A percentile compares a stretch with the other conserved stretches of the same genome.
Conservation (phyloP, 2,113 vertebrate genomes). For the Hippocampus mohnikei region DNA sequence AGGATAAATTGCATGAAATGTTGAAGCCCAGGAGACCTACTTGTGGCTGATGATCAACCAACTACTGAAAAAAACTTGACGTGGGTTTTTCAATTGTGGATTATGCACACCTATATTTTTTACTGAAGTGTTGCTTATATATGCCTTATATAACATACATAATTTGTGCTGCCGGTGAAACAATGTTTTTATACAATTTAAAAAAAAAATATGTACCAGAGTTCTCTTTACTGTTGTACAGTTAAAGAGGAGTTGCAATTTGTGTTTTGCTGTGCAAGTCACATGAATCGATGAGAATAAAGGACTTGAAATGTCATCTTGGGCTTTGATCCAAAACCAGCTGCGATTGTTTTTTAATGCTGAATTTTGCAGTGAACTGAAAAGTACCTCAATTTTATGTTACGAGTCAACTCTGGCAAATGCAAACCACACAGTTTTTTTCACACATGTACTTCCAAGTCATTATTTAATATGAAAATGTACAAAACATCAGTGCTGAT, state of each 20-base stretch:
- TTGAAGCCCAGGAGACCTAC: constrained; percentile 18
- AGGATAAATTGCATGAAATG: constrained; percentile 19
- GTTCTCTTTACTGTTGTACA: constrained; percentile 44
- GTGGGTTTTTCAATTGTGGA: constrained; percentile 45
- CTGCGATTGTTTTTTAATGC: neutral
- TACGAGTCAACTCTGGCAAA: neutral
- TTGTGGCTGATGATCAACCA: constrained; percentile 31
- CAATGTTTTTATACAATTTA: constrained; percentile 47
- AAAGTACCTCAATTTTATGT: neutral
- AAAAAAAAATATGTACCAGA: constrained; percentile 42
- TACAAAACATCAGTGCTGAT: constrained; percentile 69
- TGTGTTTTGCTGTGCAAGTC: constrained; percentile 58
- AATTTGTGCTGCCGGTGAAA: constrained; percentile 48
- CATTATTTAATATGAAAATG: constrained; percentile 72
- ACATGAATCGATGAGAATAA: constrained; percentile 60
- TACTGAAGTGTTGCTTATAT: constrained; percentile 49
- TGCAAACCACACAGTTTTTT: neutral
- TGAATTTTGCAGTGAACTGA: neutral
- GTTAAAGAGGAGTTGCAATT: constrained; percentile 26
- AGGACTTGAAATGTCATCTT: constrained; percentile 13
- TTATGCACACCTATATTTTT: constrained; percentile 30
- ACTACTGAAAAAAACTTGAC: constrained; percentile 62
- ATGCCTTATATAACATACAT: constrained; percentile 10
- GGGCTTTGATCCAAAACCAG: too few relatives aligned
- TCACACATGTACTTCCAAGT: constrained; percentile 49